Evolutionary conservation across 2,113 vertebrate species (phyloP).

Genomic region (Ptychochromis oligacanthus): DNA sequence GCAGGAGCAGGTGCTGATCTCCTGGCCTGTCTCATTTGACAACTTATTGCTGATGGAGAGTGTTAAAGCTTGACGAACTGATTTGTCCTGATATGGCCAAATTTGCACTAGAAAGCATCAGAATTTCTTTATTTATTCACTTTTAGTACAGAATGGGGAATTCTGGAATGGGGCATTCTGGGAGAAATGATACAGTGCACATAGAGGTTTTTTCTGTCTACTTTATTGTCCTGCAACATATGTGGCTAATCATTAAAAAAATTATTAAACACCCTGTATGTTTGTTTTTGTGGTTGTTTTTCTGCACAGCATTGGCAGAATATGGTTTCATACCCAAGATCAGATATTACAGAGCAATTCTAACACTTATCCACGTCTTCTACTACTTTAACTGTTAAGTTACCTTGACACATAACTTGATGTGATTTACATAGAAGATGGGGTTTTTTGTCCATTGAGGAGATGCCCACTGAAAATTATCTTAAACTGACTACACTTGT

Average conservation of each 20-base stretch:
- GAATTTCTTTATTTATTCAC: conserved; percentile 9
- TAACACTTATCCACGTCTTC: not conserved
- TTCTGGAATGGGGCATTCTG: not conserved
- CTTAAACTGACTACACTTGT: conserved; percentile 35
- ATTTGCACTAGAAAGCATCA: conserved; percentile 31
- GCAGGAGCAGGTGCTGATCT: conserved; percentile 69
- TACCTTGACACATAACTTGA: not conserved
- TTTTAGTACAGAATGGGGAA: not conserved
- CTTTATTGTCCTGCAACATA: not conserved
- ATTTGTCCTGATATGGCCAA: conserved; percentile 44
- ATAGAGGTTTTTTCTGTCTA: too few species aligned
- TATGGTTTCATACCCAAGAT: not conserved
- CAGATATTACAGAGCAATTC: not conserved
- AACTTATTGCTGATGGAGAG: conserved; percentile 45
- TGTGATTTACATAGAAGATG: not conserved
- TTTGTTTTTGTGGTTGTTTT: not conserved
- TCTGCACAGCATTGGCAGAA: not conserved
- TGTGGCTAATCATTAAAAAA: not conserved
- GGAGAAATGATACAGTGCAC: too few species aligned
- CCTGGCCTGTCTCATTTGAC: conserved; percentile 58
- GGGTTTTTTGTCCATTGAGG: not conserved
- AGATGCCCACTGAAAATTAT: not conserved
- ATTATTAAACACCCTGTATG: not conserved
- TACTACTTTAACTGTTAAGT: not conserved
- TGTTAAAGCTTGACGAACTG: conserved; percentile 51